A percentile compares a stretch with the other conserved stretches of the same genome.
Evolutionary conservation across 1,140 invertebrate genomes (phyloP).

Genomic region (Epicauta chinensis): DNA sequence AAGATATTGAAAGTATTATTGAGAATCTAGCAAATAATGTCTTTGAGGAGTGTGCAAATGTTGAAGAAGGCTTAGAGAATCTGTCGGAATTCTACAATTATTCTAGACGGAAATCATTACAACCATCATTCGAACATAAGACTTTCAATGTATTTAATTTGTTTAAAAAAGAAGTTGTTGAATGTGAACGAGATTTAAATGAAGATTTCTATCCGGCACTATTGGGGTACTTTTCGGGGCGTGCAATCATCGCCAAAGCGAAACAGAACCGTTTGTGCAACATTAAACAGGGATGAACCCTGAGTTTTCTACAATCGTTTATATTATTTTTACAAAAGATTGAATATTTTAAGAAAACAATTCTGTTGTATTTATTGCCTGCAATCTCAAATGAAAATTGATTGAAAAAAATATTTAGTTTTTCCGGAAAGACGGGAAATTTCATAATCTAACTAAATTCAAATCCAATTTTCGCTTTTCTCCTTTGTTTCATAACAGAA

Average conservation of each 20-base stretch:
- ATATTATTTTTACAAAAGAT: no score
- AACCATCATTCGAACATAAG: slow-evolving; percentile 55
- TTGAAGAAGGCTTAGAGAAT: slow-evolving; percentile 66
- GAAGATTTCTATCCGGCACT: slow-evolving; percentile 56
- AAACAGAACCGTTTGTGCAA: slow-evolving; percentile 59
- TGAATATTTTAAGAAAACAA: no score
- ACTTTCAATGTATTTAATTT: slow-evolving; percentile 67
- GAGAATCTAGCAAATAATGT: slow-evolving; percentile 63
- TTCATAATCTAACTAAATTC: no score
- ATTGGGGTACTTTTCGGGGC: slow-evolving; percentile 64
- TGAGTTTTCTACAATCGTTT: no score
- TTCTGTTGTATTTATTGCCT: no score
- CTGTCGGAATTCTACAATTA: slow-evolving; percentile 64
- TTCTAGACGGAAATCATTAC: slow-evolving; percentile 57
- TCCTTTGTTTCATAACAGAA: no score
- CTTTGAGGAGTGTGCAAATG: slow-evolving; percentile 60
- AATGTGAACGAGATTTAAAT: slow-evolving; percentile 61
- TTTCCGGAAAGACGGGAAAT: no score
- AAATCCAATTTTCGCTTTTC: no score
- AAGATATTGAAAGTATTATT: slow-evolving; percentile 61
- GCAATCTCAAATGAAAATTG: no score
- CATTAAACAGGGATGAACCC: no score
- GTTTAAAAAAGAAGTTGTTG: slow-evolving; percentile 71
- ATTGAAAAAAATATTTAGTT: no score
- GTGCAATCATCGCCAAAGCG: slow-evolving; percentile 55